These are phyloP conservation scores for Boloria euphrosyne DNA, from an alignment of 2,888 invertebrate species.

Conservation along the genomic window DNA sequence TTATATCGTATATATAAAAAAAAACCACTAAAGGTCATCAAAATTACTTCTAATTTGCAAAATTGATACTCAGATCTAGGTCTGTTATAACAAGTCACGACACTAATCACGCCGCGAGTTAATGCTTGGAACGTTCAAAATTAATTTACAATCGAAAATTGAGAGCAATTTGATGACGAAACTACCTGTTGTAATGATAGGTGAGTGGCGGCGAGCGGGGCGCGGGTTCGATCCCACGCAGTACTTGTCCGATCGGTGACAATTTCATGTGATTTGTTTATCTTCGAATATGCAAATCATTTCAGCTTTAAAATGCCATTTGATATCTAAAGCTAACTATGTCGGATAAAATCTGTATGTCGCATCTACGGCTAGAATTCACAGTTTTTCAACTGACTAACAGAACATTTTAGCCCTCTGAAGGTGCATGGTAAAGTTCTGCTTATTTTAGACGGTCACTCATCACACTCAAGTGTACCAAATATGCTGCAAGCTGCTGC, in stretches of 20 bases:
- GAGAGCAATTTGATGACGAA: conserved; percentile 37
- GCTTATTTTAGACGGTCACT: no score
- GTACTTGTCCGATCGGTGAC: conserved; percentile 2
- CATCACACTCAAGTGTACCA: no score
- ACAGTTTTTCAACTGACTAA: not conserved
- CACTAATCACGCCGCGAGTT: conserved; percentile 23
- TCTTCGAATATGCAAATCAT: conserved; percentile 1
- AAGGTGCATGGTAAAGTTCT: no score
- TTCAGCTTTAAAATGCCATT: not conserved
- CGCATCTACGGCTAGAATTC: no score
- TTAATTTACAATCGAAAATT: conserved; percentile 39
- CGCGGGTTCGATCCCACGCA: conserved; percentile 38
- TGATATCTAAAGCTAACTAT: not conserved
- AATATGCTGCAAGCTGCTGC: no score
- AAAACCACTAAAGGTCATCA: no score
- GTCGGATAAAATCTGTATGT: no score
- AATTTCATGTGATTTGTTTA: conserved; percentile 7
- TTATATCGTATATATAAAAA: no score
- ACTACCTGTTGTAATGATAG: conserved; percentile 35
- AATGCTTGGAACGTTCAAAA: conserved; percentile 25
- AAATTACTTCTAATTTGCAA: conserved; percentile 3
- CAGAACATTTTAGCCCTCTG: no score
- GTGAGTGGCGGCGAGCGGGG: conserved; percentile 27
- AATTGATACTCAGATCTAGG: conserved; percentile 9
- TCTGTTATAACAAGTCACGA: conserved; percentile 28